These are phyloP conservation scores for Orthonevra nobilis DNA, from an alignment of 2,888 invertebrate genomes.

Conservation along the genomic window DNA sequence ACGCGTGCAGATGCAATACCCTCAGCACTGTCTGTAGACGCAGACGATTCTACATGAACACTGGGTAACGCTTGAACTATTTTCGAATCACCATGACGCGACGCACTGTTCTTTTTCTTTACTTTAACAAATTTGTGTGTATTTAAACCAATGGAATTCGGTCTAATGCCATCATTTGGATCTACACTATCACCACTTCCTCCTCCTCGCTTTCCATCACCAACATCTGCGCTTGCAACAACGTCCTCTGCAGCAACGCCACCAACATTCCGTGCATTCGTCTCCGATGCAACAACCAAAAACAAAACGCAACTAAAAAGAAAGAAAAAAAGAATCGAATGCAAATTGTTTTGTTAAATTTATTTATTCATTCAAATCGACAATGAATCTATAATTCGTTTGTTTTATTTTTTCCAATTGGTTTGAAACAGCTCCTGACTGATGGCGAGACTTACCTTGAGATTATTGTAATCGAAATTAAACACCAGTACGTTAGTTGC, in stretches of 20 bases:
- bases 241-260: conserved; percentile 34
- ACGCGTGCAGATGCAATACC: conserved; percentile 5
- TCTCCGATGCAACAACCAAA: conserved; percentile 66
- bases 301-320: conserved; percentile 60
- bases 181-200: background rate
- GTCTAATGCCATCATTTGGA: conserved; percentile 19
- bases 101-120: conserved; percentile 45
- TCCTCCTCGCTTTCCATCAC: background rate
- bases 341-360: conserved; percentile 27
- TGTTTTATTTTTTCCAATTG: conserved; percentile 1
- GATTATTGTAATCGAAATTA: conserved; percentile 66
- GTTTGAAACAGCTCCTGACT: conserved; percentile 13
- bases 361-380: conserved; percentile 15
- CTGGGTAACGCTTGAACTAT: conserved; percentile 38
- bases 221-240: conserved; percentile 18
- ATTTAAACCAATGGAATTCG: conserved; percentile 28
- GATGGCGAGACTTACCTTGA: conserved; percentile 70
- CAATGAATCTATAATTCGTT: background rate
- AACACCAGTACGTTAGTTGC: conserved; percentile 64
- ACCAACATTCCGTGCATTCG: conserved; percentile 48
- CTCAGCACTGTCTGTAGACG: background rate
- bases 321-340: conserved; percentile 41
- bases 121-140: conserved; percentile 14
- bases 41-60: conserved; percentile 21
- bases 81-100: conserved; percentile 41